Evolutionary conservation across 2,797 vertebrate species (phyloP).

Genomic region (Chiroxiphia lanceolata): DNA sequence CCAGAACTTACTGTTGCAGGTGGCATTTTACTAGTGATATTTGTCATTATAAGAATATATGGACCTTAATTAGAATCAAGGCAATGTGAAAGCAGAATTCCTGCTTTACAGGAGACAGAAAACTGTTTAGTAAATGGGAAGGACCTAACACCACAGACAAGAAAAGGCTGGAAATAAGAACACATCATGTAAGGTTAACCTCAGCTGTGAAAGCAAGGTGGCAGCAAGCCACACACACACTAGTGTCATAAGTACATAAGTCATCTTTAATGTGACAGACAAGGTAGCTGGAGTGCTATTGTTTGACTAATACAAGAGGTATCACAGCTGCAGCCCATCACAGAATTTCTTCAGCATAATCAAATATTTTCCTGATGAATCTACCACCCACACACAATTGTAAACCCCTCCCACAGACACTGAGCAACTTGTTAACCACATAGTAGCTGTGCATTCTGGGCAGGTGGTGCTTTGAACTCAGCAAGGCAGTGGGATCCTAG

Average conservation of each 20-base stretch:
- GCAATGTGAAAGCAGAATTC: not conserved
- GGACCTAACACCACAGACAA: not conserved
- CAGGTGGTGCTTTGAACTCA: not conserved
- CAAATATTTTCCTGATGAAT: conserved; percentile 68
- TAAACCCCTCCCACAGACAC: conserved; percentile 45
- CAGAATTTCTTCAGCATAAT: conserved; percentile 50
- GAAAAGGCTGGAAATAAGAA: conserved; percentile 7
- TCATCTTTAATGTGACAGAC: not conserved
- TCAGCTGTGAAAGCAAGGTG: not conserved
- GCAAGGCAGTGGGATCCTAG: not conserved
- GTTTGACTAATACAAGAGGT: conserved; percentile 44
- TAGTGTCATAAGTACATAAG: not conserved
- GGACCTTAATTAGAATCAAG: not conserved
- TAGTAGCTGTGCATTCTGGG: not conserved
- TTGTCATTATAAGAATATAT: not conserved
- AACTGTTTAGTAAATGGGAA: not conserved
- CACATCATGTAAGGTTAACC: not conserved
- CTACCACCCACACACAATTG: conserved; percentile 27
- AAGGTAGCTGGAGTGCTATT: conserved; percentile 36
- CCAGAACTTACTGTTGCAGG: not conserved
- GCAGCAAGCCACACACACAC: conserved; percentile 7
- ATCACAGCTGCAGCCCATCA: conserved; percentile 66
- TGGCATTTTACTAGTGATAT: not conserved
- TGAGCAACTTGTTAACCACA: conserved; percentile 15
- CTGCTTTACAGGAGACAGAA: not conserved